Base-by-base conservation (phyloP, 2,888 invertebrate species). In the Stenolophus ochropezus region DNA sequence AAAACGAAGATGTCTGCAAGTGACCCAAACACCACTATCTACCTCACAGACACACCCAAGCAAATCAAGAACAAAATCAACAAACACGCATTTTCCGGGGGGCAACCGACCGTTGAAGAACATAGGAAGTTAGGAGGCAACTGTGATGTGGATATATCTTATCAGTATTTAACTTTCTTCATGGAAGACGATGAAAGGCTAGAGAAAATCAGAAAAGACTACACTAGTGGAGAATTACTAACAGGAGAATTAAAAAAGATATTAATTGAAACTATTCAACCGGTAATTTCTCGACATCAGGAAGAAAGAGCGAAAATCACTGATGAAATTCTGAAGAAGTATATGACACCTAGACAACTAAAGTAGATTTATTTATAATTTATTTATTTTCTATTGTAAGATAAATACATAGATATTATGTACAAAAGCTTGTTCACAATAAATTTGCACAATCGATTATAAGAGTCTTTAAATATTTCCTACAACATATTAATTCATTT, bases 1-100 rank as follows among this genome's bases (percentile, higher is more conserved):
- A 96, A 97, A 87, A 96, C 97, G 20, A 99, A 99, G 91, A 99
- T 99, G 99, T 98, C 98, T 6, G 96, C 98, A 11, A 98, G 98
- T 85, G 98, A 98, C 86, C 91, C 93, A 2, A 98, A 96, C 87
- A 96, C 98, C 0, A 97, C 99, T 0, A 96, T 99, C 85, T 98
- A 95, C 89, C 90, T 99, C n/a, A 97, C 95, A 1, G 99, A 99
- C 86, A 97, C 97, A 0, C 92, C 97, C 0, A 98, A 98, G 86
- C 97, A 98, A 89, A 95, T 99, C 83, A 98, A 98, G 89, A 98
- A 94, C 87, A 99, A 99, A 93, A 95, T 97, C 78, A 96, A 96
- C 86, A 98, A 98, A 90, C 97, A 98, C 89, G 99, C 99, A 3
- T 99, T 98, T 90, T 98, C 98, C 49, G 99, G 99, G 2, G 99